Conservation (phyloP, 2,888 invertebrate species). For the Drosophila phalerata region DNA sequence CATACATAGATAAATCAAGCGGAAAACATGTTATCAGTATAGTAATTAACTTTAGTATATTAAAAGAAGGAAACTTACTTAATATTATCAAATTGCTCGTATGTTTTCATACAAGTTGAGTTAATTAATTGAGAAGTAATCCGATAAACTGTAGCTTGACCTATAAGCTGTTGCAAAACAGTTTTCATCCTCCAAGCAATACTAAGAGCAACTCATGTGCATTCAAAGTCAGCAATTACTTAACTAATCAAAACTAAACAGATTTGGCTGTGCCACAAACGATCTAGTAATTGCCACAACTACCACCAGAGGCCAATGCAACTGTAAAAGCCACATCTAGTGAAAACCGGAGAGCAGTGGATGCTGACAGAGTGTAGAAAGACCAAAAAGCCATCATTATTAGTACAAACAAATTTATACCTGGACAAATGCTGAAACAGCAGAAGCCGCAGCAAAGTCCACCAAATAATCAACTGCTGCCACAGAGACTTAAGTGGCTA, state of each 20-base stretch:
- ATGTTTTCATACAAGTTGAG: background rate
- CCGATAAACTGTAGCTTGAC: constrained; percentile 23
- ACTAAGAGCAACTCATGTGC: constrained; percentile 17
- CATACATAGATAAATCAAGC: background rate
- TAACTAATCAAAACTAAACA: constrained; percentile 69
- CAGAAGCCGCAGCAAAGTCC: constrained; percentile 13
- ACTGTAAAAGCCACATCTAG: constrained; percentile 18
- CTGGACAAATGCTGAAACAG: constrained; percentile 42
- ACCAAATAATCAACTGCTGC: constrained; percentile 52
- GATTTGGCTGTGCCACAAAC: constrained; percentile 61
- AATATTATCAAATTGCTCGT: background rate
- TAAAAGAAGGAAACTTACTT: background rate
- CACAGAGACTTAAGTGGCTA: constrained; percentile 12
- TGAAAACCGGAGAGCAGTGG: constrained; percentile 1
- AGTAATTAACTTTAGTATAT: background rate
- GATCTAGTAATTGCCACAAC: constrained; percentile 62
- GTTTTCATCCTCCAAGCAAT: background rate
- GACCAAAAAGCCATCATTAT: constrained; percentile 45
- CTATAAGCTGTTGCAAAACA: constrained; percentile 40
- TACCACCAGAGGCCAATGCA: constrained; percentile 27
- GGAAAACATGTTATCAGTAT: background rate
- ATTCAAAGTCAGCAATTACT: constrained; percentile 63
- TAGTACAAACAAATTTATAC: constrained; percentile 66
- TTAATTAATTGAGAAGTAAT: background rate
- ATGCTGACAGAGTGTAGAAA: background rate